Evolutionary conservation across 2,113 vertebrate genomes (phyloP).

Genomic region (Isichthys henryi): DNA sequence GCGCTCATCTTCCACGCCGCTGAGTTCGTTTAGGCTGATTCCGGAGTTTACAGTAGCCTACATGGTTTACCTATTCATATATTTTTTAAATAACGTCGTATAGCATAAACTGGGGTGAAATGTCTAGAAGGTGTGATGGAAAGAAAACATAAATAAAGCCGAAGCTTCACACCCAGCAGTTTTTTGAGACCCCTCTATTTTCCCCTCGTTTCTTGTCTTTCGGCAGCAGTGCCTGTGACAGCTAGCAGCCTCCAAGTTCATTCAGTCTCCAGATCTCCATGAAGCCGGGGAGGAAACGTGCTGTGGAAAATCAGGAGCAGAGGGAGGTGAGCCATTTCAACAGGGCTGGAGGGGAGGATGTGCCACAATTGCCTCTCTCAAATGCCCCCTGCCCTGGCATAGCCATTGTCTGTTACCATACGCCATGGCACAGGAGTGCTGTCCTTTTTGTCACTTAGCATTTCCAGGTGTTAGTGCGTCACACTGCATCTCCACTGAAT

Average conservation of each 20-base stretch:
- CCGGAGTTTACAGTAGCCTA: neutral
- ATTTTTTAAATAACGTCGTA: neutral
- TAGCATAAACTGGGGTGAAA: neutral
- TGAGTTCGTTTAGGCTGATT: neutral
- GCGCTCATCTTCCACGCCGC: neutral
- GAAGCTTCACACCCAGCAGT: neutral
- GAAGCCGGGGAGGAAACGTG: neutral
- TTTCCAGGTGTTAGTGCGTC: neutral
- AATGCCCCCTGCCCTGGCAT: constrained; percentile 23
- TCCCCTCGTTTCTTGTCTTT: constrained; percentile 25
- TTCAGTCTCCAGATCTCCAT: neutral
- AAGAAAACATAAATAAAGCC: neutral
- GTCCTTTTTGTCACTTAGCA: neutral
- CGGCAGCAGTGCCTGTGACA: constrained; percentile 12
- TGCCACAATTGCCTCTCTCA: constrained; percentile 36
- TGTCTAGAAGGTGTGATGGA: neutral
- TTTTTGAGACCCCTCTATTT: constrained; percentile 18
- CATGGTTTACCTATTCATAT: neutral
- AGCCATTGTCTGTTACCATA: neutral
- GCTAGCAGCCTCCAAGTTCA: neutral
- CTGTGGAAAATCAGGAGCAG: constrained; percentile 30
- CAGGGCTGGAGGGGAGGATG: neutral
- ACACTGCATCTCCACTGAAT: neutral
- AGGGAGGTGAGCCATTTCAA: constrained; percentile 34
- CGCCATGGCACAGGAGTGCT: neutral